phyloP scores from a whole-genome alignment of 2,797 vertebrate species.

The Thunnus albacares region DNA sequence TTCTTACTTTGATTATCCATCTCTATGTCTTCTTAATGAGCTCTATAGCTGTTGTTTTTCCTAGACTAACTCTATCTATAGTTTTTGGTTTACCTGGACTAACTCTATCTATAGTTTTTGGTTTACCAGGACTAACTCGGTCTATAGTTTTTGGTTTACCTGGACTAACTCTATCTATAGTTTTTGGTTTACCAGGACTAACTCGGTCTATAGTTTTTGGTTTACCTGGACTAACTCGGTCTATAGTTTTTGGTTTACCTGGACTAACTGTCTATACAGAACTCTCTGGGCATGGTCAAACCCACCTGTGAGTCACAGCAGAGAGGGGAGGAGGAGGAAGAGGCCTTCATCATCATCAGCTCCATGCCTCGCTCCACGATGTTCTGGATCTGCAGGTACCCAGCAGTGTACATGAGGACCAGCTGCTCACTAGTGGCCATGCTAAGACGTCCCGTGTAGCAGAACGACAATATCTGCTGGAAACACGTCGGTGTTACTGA shows the following conservation, averaged over 20 bases:
- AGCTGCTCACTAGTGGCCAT: conserved; percentile 97
- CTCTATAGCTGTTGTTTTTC: neutral
- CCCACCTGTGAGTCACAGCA: conserved; percentile 92
- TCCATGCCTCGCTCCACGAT: conserved; percentile 97
- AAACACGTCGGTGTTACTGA: conserved; percentile 94
- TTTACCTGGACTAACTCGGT: neutral
- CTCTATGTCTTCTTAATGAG: neutral
- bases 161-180: neutral
- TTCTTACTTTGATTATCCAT: neutral
- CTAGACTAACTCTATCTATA: neutral
- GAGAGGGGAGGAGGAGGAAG: conserved; percentile 94
- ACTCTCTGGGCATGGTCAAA: neutral
- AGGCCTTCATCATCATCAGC: conserved; percentile 97
- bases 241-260: neutral
- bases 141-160: neutral
- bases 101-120: neutral
- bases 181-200: neutral
- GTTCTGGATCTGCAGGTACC: conserved; percentile 99
- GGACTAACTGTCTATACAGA: neutral
- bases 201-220: neutral
- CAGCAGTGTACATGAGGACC: conserved; percentile 98
- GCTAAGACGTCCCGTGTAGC: conserved; percentile 96
- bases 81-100: too few relatives aligned
- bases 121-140: neutral
- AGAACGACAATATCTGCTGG: conserved; percentile 97